Evolutionary conservation across 2,888 invertebrate species (phyloP).

Genomic region (Brenthis daphne): DNA sequence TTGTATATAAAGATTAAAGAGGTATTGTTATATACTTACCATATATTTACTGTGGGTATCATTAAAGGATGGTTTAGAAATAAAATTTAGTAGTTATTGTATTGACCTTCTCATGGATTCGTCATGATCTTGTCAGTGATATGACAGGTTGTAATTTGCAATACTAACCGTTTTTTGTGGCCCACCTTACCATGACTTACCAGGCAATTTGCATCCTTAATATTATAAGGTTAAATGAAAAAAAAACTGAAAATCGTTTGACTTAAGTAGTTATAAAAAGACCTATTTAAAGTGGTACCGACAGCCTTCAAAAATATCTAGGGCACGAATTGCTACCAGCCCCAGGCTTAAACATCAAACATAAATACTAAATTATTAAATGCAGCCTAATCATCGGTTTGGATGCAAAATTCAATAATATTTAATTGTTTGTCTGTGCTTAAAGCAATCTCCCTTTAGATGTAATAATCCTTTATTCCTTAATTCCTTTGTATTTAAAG

Average conservation of each 20-base stretch:
- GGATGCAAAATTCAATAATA: conserved; percentile 46
- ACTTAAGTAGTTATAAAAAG: conserved; percentile 44
- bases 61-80: conserved; percentile 26
- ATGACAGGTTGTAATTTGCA: conserved; percentile 79
- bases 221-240: conserved; percentile 37
- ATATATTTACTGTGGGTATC: conserved; percentile 16
- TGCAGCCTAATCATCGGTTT: conserved; percentile 68
- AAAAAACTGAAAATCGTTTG: conserved; percentile 41
- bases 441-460: conserved; percentile 21
- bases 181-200: conserved; percentile 40
- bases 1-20: no score
- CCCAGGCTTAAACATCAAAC: conserved; percentile 68
- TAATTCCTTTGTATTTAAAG: background rate
- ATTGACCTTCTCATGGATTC: conserved; percentile 67
- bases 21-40: background rate
- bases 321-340: conserved; percentile 77
- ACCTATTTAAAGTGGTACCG: conserved; percentile 51
- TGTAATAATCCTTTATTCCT: conserved; percentile 11
- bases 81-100: conserved; percentile 43
- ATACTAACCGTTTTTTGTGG: conserved; percentile 51
- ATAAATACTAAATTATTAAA: conserved; percentile 77
- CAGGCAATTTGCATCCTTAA: conserved; percentile 48
- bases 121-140: conserved; percentile 70
- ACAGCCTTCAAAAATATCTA: conserved; percentile 69
- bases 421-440: conserved; percentile 41